Evolutionary conservation across 2,888 invertebrate species (phyloP).

Genomic region (Sicus ferrugineus): DNA sequence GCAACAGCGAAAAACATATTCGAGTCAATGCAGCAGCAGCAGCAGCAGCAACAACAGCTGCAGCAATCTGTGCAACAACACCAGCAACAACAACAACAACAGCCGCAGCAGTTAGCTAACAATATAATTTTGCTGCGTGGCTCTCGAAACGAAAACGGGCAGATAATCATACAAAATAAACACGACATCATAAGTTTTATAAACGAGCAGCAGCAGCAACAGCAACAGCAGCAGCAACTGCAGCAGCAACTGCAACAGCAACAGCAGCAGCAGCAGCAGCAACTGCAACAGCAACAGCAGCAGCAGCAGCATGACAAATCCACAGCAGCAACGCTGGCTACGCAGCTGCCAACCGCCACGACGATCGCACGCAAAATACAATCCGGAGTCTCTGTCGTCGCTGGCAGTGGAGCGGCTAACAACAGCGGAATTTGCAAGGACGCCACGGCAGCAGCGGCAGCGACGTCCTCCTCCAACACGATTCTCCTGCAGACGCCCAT

Average conservation of each 20-base stretch:
- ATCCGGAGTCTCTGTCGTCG: constrained; percentile 36
- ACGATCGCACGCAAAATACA: constrained; percentile 57
- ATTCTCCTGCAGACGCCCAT: constrained; percentile 63
- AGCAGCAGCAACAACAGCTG: constrained; percentile 50
- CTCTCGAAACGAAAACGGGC: constrained; percentile 64
- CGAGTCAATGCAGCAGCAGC: constrained; percentile 55
- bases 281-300: constrained; percentile 48
- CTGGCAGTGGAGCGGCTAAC: constrained; percentile 30
- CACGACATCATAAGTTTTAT: constrained; percentile 64
- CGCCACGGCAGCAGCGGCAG: constrained; percentile 34
- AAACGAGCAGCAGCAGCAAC: constrained; percentile 55
- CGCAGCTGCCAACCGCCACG: constrained; percentile 58
- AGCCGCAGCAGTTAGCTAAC: constrained; percentile 51
- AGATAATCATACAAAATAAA: constrained; percentile 65
- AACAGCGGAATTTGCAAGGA: constrained; percentile 20
- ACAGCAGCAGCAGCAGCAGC: constrained; percentile 49
- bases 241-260: constrained; percentile 44
- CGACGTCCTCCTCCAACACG: constrained; percentile 50
- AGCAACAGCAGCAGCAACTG: constrained; percentile 49
- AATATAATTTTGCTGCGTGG: constrained; percentile 64
- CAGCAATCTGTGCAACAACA: constrained; percentile 46
- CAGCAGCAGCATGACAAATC: constrained; percentile 46
- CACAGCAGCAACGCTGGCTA: constrained; percentile 55
- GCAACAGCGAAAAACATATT: constrained; percentile 46
- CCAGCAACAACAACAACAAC: constrained; percentile 51